These are phyloP conservation scores for Frankliniella intonsa DNA, from an alignment of 2,888 invertebrate species.

Conservation along the genomic window DNA sequence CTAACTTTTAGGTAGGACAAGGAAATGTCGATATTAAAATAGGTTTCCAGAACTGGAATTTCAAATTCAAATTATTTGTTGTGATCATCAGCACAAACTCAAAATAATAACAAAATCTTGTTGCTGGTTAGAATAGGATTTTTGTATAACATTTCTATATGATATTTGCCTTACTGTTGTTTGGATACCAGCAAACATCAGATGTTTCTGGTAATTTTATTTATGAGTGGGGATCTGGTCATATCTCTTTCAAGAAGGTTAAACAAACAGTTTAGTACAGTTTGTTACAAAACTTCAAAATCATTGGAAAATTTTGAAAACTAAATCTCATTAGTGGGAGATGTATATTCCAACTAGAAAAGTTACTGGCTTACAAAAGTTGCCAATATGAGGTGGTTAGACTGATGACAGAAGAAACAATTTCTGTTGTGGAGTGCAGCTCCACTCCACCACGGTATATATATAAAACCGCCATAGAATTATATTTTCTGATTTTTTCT, in stretches of 20 bases:
- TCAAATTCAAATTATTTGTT: neutral
- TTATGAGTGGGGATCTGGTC: neutral
- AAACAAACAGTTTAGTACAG: too few species aligned
- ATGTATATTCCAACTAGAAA: too few species aligned
- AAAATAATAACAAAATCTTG: neutral
- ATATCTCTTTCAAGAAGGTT: neutral
- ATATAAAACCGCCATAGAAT: too few species aligned
- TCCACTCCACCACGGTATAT: too few species aligned
- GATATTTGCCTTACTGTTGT: neutral
- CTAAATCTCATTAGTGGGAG: too few species aligned
- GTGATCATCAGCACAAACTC: constrained; percentile 21
- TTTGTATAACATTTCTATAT: constrained; percentile 2
- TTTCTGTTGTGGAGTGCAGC: too few species aligned
- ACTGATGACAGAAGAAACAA: too few species aligned
- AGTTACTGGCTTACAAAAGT: too few species aligned
- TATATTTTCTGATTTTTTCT: too few species aligned
- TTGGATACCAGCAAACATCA: neutral
- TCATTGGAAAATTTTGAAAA: too few species aligned
- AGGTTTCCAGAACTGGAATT: neutral
- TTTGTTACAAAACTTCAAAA: too few species aligned
- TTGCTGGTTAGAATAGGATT: constrained; percentile 17
- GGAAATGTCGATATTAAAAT: neutral
- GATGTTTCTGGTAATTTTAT: neutral
- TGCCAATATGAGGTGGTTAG: too few species aligned
- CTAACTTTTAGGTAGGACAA: neutral